Conservation (phyloP, 1,140 invertebrate species). For the Microplitis mediator region DNA sequence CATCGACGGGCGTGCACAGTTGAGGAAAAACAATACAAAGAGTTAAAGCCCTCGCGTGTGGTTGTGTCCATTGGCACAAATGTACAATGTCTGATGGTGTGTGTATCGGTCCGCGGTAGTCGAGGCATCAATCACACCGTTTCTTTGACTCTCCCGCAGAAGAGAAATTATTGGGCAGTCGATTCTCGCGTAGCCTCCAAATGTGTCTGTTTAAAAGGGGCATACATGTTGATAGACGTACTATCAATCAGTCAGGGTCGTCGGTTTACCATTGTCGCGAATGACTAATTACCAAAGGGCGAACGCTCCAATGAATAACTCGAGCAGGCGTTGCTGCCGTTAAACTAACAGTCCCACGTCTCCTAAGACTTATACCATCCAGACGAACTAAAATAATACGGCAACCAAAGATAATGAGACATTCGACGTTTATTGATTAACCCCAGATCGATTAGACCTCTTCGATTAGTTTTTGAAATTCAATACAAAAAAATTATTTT, state of each 20-base stretch:
- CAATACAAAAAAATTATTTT: too few species aligned
- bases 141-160: constrained; percentile 31
- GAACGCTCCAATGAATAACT: constrained; percentile 31
- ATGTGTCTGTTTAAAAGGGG: not conserved
- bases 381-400: constrained; percentile 18
- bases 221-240: constrained; percentile 23
- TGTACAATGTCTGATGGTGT: too few species aligned
- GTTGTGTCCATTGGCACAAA: not conserved
- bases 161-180: constrained; percentile 23
- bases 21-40: constrained; percentile 12
- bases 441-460: not conserved
- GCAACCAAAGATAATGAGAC: constrained; percentile 12
- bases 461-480: not conserved
- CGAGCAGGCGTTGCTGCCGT: not conserved
- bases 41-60: constrained; percentile 4
- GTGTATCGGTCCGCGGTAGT: too few species aligned
- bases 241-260: constrained; percentile 44
- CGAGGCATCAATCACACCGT: constrained; percentile 44
- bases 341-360: too few species aligned
- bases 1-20: constrained; percentile 1
- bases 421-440: constrained; percentile 19
- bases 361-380: too few species aligned
- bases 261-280: constrained; percentile 40
- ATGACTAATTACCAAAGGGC: constrained; percentile 45
- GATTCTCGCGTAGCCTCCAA: not conserved